These are phyloP conservation scores for Tuberolachnus salignus DNA, from an alignment of 2,888 invertebrate species.

Conservation along the genomic window DNA sequence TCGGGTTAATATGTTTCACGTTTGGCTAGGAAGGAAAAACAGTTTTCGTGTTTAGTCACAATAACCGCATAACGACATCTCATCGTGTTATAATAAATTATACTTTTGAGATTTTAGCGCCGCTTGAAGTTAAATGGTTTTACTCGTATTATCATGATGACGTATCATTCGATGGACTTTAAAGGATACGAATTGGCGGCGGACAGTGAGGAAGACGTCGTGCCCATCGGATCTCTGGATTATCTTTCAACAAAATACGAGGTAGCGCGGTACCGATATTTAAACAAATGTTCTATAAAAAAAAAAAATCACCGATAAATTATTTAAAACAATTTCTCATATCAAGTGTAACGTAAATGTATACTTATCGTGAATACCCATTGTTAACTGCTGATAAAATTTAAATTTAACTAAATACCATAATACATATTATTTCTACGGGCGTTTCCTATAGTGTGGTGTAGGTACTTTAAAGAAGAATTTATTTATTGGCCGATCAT, in stretches of 20 bases:
- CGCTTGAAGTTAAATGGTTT: background rate
- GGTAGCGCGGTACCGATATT: slow-evolving; percentile 50
- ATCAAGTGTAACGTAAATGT: too few relatives aligned
- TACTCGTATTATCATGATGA: background rate
- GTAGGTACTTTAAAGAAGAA: too few relatives aligned
- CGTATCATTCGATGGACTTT: slow-evolving; percentile 25
- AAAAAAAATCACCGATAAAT: too few relatives aligned
- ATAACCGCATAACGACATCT: background rate
- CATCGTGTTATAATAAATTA: too few relatives aligned
- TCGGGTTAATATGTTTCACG: background rate
- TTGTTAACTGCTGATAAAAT: too few relatives aligned
- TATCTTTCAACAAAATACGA: slow-evolving; percentile 58
- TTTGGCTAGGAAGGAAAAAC: background rate
- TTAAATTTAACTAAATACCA: too few relatives aligned
- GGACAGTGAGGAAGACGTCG: slow-evolving; percentile 29
- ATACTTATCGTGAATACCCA: too few relatives aligned
- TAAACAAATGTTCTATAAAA: too few relatives aligned
- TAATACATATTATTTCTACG: too few relatives aligned
- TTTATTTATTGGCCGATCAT: too few relatives aligned
- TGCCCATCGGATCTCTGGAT: slow-evolving; percentile 55
- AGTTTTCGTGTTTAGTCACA: slow-evolving; percentile 1
- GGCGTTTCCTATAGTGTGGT: too few relatives aligned
- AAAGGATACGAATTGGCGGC: slow-evolving; percentile 7
- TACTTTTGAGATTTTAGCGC: background rate
- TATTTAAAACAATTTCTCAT: too few relatives aligned